A percentile compares a stretch with the other conserved stretches of the same genome.
Evolutionary conservation across 2,797 vertebrate genomes (phyloP).

Genomic region (Peromyscus nudipes): DNA sequence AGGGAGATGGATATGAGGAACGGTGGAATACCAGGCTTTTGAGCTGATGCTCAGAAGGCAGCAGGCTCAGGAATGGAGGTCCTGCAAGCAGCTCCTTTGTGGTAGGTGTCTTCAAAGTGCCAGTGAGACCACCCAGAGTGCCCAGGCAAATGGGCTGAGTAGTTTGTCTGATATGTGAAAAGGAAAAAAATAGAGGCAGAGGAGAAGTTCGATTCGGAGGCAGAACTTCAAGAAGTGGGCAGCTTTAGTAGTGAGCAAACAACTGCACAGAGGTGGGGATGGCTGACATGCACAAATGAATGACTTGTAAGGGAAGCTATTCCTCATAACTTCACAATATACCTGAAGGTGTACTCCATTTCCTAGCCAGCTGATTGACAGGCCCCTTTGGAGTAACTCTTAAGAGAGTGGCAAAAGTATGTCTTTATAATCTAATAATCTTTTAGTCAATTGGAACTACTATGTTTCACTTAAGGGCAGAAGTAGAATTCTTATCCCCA

Average conservation of each 20-base stretch:
- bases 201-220: background rate
- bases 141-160: background rate
- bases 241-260: background rate
- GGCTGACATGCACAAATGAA: background rate
- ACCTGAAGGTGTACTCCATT: background rate
- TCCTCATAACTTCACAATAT: background rate
- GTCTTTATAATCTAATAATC: background rate
- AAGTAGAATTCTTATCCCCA: background rate
- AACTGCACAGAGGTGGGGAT: background rate
- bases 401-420: background rate
- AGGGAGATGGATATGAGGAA: background rate
- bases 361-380: background rate
- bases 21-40: background rate
- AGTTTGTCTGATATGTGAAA: too few species aligned
- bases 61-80: background rate
- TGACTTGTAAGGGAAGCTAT: background rate
- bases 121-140: background rate
- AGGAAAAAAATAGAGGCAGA: background rate
- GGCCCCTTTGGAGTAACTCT: background rate
- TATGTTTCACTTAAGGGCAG: background rate
- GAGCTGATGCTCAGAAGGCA: background rate
- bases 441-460: too few species aligned
- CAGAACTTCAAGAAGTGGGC: background rate
- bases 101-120: background rate
- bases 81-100: background rate